Conservation (phyloP, 2,113 vertebrate species). For the Zosterops lateralis region DNA sequence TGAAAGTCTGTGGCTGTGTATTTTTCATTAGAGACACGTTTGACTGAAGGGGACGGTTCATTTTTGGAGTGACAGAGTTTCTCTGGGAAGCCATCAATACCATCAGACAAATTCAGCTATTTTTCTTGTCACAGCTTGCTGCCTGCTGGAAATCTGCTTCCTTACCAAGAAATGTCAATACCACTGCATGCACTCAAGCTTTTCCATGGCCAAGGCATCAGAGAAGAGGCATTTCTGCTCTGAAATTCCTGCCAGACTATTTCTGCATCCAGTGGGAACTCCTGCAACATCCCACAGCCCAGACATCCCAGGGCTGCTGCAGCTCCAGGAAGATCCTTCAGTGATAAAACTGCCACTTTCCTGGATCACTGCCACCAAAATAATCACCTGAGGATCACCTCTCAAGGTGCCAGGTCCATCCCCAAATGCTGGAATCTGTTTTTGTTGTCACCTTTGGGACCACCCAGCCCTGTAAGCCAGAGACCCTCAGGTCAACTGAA, state of each 20-base stretch:
- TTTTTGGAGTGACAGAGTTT: constrained; percentile 40
- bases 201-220: background rate
- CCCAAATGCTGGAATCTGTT: background rate
- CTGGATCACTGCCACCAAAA: background rate
- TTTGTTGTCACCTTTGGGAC: background rate
- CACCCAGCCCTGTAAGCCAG: background rate
- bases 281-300: background rate
- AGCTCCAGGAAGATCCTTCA: background rate
- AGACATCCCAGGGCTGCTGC: background rate
- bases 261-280: background rate
- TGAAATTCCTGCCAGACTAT: background rate
- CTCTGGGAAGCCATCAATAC: constrained; percentile 31
- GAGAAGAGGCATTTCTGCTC: background rate
- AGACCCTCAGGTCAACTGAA: background rate
- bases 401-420: background rate
- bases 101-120: background rate
- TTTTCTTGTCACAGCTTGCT: constrained; percentile 53
- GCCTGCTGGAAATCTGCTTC: constrained; percentile 19
- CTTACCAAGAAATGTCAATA: background rate
- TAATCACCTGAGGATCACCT: background rate
- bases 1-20: constrained; percentile 47
- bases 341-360: background rate
- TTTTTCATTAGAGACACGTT: constrained; percentile 60
- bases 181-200: background rate
- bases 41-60: constrained; percentile 47